Percentiles rank a stretch among this genome's conserved stretches.
These are phyloP conservation scores for Scarus forsteni DNA, from an alignment of 2,797 vertebrate species.

Conservation along the genomic window DNA sequence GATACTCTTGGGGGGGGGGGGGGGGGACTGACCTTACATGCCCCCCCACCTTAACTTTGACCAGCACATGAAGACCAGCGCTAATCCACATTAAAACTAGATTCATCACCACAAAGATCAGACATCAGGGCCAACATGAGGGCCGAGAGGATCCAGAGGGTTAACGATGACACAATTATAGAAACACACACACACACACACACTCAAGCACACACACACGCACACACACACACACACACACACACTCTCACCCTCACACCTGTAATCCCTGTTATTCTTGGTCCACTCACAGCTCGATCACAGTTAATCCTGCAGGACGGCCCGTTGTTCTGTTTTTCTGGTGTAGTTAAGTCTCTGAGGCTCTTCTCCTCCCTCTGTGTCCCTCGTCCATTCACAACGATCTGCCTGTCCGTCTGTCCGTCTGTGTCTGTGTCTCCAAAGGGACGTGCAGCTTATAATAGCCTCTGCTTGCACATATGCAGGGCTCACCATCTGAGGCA, in stretches of 20 bases:
- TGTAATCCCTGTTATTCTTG: conserved; percentile 81
- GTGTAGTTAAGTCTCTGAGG: conserved; percentile 72
- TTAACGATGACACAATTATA: conserved; percentile 45
- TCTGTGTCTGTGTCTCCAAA: conserved; percentile 41
- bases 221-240: conserved; percentile 41
- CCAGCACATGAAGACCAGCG: conserved; percentile 23
- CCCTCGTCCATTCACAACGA: conserved; percentile 72
- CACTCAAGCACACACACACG: conserved; percentile 48
- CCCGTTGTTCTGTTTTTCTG: conserved; percentile 67
- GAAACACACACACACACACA: conserved; percentile 48
- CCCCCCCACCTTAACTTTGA: conserved; percentile 10
- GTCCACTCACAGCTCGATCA: conserved; percentile 80
- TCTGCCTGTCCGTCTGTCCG: conserved; percentile 42
- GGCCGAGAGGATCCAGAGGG: conserved; percentile 30
- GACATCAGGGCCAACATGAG: conserved; percentile 14
- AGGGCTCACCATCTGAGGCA: conserved; percentile 60
- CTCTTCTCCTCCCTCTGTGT: conserved; percentile 63
- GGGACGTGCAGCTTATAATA: conserved; percentile 82
- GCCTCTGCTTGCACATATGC: conserved; percentile 74
- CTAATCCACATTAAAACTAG: conserved; percentile 44
- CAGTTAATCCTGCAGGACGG: conserved; percentile 78
- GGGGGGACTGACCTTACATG: conserved; percentile 41
- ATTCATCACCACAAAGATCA: conserved; percentile 16
- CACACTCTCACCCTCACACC: conserved; percentile 52
- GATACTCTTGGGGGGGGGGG: conserved; percentile 61